Percentiles rank a stretch among this genome's conserved stretches.
phyloP scores from a whole-genome alignment of 2,797 vertebrate species.

The Clarias fuscus region DNA sequence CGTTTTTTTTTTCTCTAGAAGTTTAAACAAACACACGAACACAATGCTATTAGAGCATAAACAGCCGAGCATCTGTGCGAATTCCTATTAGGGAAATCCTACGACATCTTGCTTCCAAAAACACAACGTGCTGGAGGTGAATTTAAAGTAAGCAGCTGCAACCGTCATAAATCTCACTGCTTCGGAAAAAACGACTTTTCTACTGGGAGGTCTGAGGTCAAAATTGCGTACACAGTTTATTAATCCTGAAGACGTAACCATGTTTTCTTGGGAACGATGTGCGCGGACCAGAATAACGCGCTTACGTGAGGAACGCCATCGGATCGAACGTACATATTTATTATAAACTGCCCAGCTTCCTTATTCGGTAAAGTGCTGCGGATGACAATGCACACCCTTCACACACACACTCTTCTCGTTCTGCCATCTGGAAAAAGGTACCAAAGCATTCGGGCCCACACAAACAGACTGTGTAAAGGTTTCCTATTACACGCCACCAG shows the following conservation, averaged over 20 bases:
- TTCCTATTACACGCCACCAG: too few species aligned
- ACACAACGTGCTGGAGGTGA: background rate
- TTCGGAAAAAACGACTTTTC: background rate
- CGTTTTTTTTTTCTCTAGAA: background rate
- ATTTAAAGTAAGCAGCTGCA: constrained; percentile 1
- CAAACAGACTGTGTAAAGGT: too few species aligned
- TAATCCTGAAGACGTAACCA: background rate
- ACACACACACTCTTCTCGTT: too few species aligned
- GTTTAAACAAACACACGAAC: background rate
- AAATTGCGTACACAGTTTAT: background rate
- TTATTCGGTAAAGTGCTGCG: background rate
- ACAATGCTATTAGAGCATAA: too few species aligned
- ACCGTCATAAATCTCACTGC: background rate
- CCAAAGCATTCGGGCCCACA: too few species aligned
- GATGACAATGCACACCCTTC: too few species aligned
- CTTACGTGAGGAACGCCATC: too few species aligned
- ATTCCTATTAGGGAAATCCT: background rate
- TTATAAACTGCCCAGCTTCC: background rate
- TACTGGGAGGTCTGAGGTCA: background rate
- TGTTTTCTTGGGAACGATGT: background rate
- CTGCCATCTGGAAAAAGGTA: too few species aligned
- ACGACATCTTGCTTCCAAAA: background rate
- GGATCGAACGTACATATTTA: too few species aligned
- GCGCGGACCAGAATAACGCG: background rate
- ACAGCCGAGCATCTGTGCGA: background rate